Conservation (phyloP, 1,140 invertebrate genomes). For the Nixonia krombeini region DNA sequence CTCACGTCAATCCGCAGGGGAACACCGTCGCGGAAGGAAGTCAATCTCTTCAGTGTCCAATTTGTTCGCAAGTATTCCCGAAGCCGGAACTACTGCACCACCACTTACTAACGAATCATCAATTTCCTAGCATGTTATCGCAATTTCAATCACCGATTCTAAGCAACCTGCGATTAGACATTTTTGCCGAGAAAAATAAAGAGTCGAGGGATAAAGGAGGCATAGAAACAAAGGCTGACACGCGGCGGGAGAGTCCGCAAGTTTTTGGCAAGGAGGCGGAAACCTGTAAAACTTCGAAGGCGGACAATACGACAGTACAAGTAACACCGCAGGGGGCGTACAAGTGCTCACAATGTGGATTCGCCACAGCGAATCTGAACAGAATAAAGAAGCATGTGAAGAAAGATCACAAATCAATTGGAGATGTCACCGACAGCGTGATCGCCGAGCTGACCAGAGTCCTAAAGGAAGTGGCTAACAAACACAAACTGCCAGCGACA, state of each 20-base stretch:
- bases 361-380: constrained; percentile 75
- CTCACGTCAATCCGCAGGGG: constrained; percentile 75
- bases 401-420: constrained; percentile 72
- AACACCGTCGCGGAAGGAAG: constrained; percentile 31
- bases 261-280: constrained; percentile 40
- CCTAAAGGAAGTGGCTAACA: constrained; percentile 73
- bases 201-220: constrained; percentile 48
- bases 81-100: constrained; percentile 75
- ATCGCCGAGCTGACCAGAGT: constrained; percentile 69
- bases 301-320: constrained; percentile 60
- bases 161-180: constrained; percentile 39
- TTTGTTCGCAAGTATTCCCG: constrained; percentile 74
- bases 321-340: constrained; percentile 67
- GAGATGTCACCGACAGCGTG: constrained; percentile 64
- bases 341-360: constrained; percentile 80
- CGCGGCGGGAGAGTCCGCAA: constrained; percentile 52
- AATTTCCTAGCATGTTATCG: constrained; percentile 72
- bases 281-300: constrained; percentile 54
- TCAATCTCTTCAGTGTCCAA: constrained; percentile 72
- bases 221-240: constrained; percentile 54
- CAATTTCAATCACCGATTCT: constrained; percentile 61
- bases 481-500: constrained; percentile 73
- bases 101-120: constrained; percentile 74
- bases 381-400: constrained; percentile 78
- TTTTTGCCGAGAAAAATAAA: constrained; percentile 28